Conservation (phyloP, 2,888 invertebrate genomes). For the Trichopoda pennipes region DNA sequence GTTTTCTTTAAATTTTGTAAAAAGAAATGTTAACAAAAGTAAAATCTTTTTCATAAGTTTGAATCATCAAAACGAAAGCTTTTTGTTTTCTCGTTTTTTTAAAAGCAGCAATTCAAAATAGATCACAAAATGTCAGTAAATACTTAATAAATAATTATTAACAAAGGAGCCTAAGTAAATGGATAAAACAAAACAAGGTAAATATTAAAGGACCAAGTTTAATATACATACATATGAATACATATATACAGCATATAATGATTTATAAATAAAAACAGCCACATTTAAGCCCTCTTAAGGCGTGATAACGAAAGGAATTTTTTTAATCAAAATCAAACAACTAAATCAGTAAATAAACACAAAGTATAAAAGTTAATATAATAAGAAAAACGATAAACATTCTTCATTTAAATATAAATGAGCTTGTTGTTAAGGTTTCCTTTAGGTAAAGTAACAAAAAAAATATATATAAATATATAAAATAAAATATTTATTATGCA, state of each 20-base stretch:
- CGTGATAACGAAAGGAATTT: conserved; percentile 52
- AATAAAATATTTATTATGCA: conserved; percentile 5
- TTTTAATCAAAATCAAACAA: conserved; percentile 17
- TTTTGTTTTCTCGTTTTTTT: background rate
- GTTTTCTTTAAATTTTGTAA: too few relatives aligned
- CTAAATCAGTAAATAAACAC: conserved; percentile 31
- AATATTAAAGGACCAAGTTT: conserved; percentile 66
- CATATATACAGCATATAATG: conserved; percentile 24
- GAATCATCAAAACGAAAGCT: background rate
- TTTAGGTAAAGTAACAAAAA: conserved; percentile 47
- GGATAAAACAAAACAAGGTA: conserved; percentile 61
- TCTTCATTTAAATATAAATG: conserved; percentile 58
- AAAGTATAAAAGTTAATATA: background rate
- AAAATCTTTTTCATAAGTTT: background rate
- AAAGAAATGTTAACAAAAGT: too few relatives aligned
- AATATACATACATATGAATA: conserved; percentile 42
- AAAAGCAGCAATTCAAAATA: conserved; percentile 1
- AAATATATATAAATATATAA: too few relatives aligned
- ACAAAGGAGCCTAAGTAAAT: conserved; percentile 47
- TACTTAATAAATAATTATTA: conserved; percentile 10
- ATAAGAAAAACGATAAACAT: conserved; percentile 23
- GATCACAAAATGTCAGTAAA: background rate
- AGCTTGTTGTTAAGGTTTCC: conserved; percentile 65
- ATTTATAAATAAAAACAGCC: conserved; percentile 17
- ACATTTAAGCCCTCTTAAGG: conserved; percentile 34